Conservation (phyloP, 2,888 invertebrate species). For the Leptinotarsa haldemani region DNA sequence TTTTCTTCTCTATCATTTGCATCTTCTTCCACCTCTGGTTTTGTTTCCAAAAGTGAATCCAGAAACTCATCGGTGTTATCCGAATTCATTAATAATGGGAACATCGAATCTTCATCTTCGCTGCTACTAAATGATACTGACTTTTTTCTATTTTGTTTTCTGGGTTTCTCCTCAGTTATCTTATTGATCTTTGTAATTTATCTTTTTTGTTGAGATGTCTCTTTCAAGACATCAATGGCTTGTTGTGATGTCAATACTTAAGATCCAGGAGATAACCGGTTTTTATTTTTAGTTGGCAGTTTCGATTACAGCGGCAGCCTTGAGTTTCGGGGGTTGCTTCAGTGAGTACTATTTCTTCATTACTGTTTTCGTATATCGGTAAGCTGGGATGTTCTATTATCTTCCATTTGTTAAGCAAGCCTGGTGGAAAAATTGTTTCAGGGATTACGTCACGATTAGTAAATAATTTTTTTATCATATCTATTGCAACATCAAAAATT, state of each 20-base stretch:
- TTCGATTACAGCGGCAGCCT: conserved; percentile 2
- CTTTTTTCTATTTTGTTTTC: not conserved
- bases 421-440: too few relatives aligned
- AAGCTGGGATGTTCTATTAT: too few relatives aligned
- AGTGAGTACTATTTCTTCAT: not conserved
- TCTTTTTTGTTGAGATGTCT: not conserved
- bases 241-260: conserved; percentile 1
- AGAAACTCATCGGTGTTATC: not conserved
- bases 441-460: too few relatives aligned
- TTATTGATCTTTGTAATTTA: not conserved
- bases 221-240: not conserved
- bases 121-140: conserved; percentile 9
- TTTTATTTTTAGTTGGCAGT: not conserved
- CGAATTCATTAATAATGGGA: not conserved
- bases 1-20: too few relatives aligned
- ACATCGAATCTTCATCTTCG: conserved; percentile 1
- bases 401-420: too few relatives aligned
- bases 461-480: too few relatives aligned
- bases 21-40: too few relatives aligned
- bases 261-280: not conserved
- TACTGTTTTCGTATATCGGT: too few relatives aligned
- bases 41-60: too few relatives aligned
- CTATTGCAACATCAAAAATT: too few relatives aligned
- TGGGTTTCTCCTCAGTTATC: not conserved
- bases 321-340: not conserved